A percentile compares a stretch with the other conserved stretches of the same genome.
Evolutionary conservation across 2,888 invertebrate genomes (phyloP).

Genomic region (Drosophila fungiperda): DNA sequence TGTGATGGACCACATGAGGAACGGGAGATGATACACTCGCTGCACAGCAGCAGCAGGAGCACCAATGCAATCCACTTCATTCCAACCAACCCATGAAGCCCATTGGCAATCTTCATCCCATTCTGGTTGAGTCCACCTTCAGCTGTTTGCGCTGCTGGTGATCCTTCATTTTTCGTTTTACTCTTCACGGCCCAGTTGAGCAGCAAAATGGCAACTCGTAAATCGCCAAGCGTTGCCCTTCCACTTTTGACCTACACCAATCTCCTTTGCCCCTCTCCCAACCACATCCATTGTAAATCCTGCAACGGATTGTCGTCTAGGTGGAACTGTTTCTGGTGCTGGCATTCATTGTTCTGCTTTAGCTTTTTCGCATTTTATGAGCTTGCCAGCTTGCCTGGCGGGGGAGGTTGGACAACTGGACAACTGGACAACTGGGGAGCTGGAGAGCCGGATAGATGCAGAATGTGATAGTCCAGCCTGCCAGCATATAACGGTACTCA

Average conservation of each 20-base stretch:
- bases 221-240: conserved; percentile 50
- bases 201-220: conserved; percentile 77
- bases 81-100: background rate
- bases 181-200: conserved; percentile 75
- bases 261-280: background rate
- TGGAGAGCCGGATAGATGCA: background rate
- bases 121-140: background rate
- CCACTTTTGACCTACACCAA: background rate
- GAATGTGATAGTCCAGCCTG: conserved; percentile 31
- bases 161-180: conserved; percentile 59
- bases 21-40: conserved; percentile 4
- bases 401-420: background rate
- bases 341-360: conserved; percentile 74
- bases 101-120: background rate
- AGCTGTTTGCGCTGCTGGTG: conserved; percentile 18
- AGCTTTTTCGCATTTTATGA: conserved; percentile 73
- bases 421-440: background rate
- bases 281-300: background rate
- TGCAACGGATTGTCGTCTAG: conserved; percentile 46
- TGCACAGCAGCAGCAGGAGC: background rate
- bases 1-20: conserved; percentile 3
- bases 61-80: background rate
- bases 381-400: conserved; percentile 35
- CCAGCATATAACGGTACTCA: conserved; percentile 79
- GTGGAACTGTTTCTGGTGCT: conserved; percentile 47